Evolutionary conservation across 2,797 vertebrate genomes (phyloP), one percentile per base, ranked within the genome.

Genomic region (Hypotaenidia philippensis): DNA sequence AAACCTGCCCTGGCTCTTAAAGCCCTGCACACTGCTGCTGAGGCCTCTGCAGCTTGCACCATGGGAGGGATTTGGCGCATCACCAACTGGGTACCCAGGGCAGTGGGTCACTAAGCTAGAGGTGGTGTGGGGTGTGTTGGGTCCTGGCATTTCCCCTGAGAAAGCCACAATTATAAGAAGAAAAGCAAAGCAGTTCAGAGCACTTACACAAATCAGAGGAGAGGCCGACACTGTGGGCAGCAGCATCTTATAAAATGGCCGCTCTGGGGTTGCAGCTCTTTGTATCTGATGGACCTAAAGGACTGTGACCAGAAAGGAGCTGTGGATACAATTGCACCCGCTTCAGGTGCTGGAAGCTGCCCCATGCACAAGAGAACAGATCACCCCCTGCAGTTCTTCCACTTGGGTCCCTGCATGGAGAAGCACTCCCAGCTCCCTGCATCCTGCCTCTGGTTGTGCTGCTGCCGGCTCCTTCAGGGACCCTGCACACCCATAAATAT

Each of bases 41-140:
- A 44, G 34, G 23, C 23, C n/a, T 23, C 41, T 50, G 41, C 60
- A 32, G 20, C 31, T n/a, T 11, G 26, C 22, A 11, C 8, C 21
- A 5, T 61, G 16, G 78, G 53, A 57, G 22, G 11, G 49, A 40
- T 22, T 23, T 16, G 11, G 29, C 1, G 0, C 2, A 17, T n/a
- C 32, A 49, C 50, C 1, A 0, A 55, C 44, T 0, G 0, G 50
- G 20, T 17, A 68, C 17, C n/a, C 1, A 1, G 0, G 0, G 38
- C 19, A 29, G 49, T 1, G 1, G n/a, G 44, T 75, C 57, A 49
- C 57, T 47, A 13, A 36, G 40, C 27, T 44, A 13, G 16, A 1
- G 19, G 53, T 16, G 65, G 11, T 7, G 25, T 15, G 41, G 47
- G 63, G 21, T 27, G 36, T 9, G 15, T 20, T 56, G 40, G 27